Evolutionary conservation across 2,113 vertebrate genomes (phyloP).

Genomic region (Nesospiza acunhae): DNA sequence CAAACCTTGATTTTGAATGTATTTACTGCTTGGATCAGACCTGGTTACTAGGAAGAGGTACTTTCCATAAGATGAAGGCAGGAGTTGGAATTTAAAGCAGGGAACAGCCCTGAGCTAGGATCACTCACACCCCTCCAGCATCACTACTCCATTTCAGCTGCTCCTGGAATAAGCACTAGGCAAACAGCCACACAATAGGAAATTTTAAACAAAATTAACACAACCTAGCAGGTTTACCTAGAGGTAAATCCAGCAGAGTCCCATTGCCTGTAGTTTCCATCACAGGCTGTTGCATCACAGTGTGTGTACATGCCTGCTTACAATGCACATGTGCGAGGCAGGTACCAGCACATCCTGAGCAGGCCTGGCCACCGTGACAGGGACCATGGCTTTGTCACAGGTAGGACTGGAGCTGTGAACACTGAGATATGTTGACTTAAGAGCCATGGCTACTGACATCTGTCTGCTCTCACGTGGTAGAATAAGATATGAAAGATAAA

Average conservation of each 20-base stretch:
- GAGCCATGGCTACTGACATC: not conserved
- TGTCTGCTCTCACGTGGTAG: not conserved
- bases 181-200: not conserved
- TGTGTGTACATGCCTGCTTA: accelerated
- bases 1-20: not conserved
- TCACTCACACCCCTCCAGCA: not conserved
- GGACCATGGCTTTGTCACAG: not conserved
- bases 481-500: not conserved
- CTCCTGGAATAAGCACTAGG: not conserved
- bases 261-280: not conserved
- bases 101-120: not conserved
- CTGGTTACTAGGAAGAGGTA: not conserved
- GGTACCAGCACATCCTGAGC: not conserved
- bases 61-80: not conserved
- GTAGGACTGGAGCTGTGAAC: not conserved
- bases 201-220: not conserved
- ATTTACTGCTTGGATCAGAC: not conserved
- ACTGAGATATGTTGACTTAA: not conserved
- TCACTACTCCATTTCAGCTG: not conserved
- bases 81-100: not conserved
- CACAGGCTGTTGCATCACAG: not conserved
- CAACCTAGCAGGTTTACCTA: not conserved
- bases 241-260: not conserved
- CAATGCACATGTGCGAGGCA: accelerated
- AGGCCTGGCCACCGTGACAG: not conserved